Evolutionary conservation across 2,797 vertebrate species (phyloP).

Genomic region (Enteromius anoplus): DNA sequence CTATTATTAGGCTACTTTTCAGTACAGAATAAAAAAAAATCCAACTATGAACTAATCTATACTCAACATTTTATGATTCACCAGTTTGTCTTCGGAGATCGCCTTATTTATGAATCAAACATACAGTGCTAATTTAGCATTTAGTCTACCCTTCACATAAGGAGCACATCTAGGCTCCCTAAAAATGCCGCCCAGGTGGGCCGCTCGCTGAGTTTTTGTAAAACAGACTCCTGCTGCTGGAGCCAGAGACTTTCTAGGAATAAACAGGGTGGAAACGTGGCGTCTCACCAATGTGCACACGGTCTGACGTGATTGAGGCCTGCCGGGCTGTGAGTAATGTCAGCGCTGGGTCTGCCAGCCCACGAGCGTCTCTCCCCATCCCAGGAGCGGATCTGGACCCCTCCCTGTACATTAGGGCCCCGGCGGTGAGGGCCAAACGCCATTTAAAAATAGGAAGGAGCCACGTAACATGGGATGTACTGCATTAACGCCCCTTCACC

Average conservation of each 20-base stretch:
- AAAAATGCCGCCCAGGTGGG: background rate
- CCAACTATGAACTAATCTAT: background rate
- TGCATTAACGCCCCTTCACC: background rate
- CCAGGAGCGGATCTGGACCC: constrained; percentile 50
- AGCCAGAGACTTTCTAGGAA: background rate
- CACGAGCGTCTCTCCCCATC: constrained; percentile 45
- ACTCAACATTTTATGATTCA: background rate
- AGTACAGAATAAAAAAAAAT: background rate
- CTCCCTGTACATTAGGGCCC: constrained; percentile 46
- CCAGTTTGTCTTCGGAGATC: background rate
- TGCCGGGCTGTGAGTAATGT: constrained; percentile 22
- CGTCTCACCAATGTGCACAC: background rate
- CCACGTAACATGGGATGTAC: constrained; percentile 32
- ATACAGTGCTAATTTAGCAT: background rate
- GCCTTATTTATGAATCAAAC: background rate
- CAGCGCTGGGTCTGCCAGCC: constrained; percentile 28
- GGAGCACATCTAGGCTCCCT: background rate
- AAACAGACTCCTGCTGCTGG: background rate
- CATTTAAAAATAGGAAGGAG: constrained; percentile 53
- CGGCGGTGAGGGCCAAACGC: constrained; percentile 29
- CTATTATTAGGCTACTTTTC: background rate
- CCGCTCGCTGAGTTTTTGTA: background rate
- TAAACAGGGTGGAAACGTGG: constrained; percentile 27
- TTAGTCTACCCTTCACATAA: background rate
- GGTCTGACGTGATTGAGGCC: constrained; percentile 2